Evolutionary conservation across 2,797 vertebrate species (phyloP).

Genomic region (Peromyscus attwateri): DNA sequence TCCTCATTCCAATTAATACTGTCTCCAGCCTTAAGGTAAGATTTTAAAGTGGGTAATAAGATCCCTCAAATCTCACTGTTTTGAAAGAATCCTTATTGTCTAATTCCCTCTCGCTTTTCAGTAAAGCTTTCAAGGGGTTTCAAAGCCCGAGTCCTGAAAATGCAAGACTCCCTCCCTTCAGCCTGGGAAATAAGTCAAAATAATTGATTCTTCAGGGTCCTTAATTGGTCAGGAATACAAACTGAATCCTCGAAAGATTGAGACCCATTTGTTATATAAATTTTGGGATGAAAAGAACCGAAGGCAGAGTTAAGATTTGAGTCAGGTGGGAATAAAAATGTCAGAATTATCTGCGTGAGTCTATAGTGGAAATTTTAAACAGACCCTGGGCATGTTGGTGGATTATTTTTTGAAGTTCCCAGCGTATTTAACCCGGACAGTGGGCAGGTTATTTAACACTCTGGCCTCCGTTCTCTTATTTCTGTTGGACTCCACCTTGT

Average conservation of each 20-base stretch:
- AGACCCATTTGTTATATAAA: conserved; percentile 78
- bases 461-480: neutral
- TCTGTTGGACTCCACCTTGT: neutral
- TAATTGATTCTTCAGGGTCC: conserved; percentile 82
- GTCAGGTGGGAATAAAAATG: conserved; percentile 29
- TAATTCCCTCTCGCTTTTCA: conserved; percentile 80
- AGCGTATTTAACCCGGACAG: neutral
- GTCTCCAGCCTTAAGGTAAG: conserved; percentile 83
- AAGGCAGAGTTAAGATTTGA: conserved; percentile 59
- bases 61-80: conserved; percentile 84
- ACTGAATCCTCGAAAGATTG: conserved; percentile 74
- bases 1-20: conserved; percentile 81
- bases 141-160: conserved; percentile 79
- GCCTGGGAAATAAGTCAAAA: conserved; percentile 80
- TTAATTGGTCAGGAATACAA: conserved; percentile 79
- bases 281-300: conserved; percentile 63
- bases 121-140: conserved; percentile 82
- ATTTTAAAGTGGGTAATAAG: conserved; percentile 84
- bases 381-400: neutral
- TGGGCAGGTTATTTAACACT: neutral
- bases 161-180: conserved; percentile 65
- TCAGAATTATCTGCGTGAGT: neutral
- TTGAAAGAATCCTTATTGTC: conserved; percentile 82
- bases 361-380: conserved; percentile 29
- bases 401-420: neutral